These are phyloP conservation scores for Ursus arctos DNA, from an alignment of 2,113 vertebrate genomes.

Conservation along the genomic window DNA sequence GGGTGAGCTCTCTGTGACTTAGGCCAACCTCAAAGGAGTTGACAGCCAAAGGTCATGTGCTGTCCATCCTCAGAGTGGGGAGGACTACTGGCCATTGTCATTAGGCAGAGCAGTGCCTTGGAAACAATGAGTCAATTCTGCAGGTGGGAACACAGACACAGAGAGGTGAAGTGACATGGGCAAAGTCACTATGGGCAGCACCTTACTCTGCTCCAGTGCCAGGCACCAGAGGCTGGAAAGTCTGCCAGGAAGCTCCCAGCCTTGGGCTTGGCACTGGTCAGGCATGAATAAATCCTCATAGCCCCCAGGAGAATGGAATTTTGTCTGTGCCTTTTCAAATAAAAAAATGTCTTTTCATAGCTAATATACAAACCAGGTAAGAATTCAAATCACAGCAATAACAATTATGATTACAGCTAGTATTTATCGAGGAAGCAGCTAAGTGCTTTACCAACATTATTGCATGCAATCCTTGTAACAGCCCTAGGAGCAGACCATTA, in stretches of 20 bases:
- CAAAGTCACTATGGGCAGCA: not conserved
- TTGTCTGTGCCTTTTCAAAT: not conserved
- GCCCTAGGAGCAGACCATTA: not conserved
- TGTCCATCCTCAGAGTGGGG: not conserved
- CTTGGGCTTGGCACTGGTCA: not conserved
- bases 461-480: not conserved
- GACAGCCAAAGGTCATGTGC: not conserved
- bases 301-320: fast-evolving
- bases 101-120: not conserved
- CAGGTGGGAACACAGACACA: not conserved
- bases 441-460: not conserved
- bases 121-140: not conserved
- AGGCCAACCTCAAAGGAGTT: not conserved
- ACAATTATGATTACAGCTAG: not conserved
- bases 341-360: not conserved
- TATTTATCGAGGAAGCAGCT: not conserved
- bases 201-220: too few relatives aligned
- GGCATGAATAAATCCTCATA: too few relatives aligned
- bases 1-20: not conserved
- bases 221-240: not conserved
- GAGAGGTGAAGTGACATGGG: not conserved
- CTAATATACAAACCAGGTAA: not conserved
- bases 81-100: not conserved
- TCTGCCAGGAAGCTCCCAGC: not conserved
- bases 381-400: not conserved